Percentiles rank a stretch among this genome's conserved stretches.
phyloP scores from a whole-genome alignment of 2,888 invertebrate genomes.

The Tolmerus cingulatus region DNA sequence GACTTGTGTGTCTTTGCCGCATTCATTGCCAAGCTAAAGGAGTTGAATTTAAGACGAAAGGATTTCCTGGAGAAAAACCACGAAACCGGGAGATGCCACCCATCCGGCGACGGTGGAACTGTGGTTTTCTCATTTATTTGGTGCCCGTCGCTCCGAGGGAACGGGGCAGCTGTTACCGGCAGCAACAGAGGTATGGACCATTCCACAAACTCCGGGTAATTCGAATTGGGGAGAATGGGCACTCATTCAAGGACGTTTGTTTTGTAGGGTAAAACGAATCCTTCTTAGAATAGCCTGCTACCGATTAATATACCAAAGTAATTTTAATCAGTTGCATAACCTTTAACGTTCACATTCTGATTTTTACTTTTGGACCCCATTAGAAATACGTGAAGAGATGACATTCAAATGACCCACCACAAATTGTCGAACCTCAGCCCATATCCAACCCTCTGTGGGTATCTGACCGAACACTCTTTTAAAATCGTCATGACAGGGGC shows the following conservation, averaged over 20 bases:
- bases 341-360: too few relatives aligned
- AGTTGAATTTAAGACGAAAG: constrained; percentile 34
- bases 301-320: not conserved
- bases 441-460: too few relatives aligned
- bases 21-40: constrained; percentile 11
- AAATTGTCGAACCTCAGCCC: too few relatives aligned
- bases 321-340: not conserved
- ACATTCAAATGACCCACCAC: too few relatives aligned
- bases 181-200: constrained; percentile 9
- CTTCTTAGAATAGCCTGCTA: too few relatives aligned
- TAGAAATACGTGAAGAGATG: too few relatives aligned
- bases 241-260: constrained; percentile 12
- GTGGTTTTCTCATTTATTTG: constrained; percentile 30
- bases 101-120: not conserved
- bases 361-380: too few relatives aligned
- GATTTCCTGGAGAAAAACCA: constrained; percentile 21
- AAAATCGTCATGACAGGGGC: too few relatives aligned
- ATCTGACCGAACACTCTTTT: too few relatives aligned
- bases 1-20: not conserved
- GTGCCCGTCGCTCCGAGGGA: not conserved
- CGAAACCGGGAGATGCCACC: constrained; percentile 1
- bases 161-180: not conserved
- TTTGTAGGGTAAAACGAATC: not conserved
- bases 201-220: not conserved
- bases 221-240: not conserved